Conservation (phyloP, 2,113 vertebrate genomes). For the Monopterus albus region DNA sequence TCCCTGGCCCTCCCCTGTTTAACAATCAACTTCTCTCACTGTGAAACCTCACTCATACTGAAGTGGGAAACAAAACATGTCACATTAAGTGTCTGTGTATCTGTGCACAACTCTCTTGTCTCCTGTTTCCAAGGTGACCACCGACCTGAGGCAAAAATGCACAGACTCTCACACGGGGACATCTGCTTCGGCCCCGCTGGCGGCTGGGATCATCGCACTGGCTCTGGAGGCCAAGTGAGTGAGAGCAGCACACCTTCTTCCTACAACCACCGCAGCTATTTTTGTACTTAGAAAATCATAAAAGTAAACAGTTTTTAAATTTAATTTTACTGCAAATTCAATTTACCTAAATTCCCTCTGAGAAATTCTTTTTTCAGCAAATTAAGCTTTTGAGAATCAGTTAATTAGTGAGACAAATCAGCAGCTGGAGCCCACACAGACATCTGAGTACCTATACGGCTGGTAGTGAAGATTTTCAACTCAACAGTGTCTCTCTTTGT, state of each 20-base stretch:
- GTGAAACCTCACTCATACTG: slow-evolving; percentile 29
- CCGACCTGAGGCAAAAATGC: slow-evolving; percentile 82
- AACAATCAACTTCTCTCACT: slow-evolving; percentile 7
- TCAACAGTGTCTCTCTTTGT: slow-evolving; percentile 25
- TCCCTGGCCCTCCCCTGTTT: not conserved
- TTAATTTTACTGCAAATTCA: not conserved
- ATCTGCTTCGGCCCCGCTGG: slow-evolving; percentile 81
- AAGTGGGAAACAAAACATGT: slow-evolving; percentile 40
- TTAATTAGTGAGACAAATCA: slow-evolving; percentile 69
- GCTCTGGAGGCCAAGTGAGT: slow-evolving; percentile 83
- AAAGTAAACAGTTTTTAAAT: not conserved
- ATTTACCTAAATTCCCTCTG: slow-evolving; percentile 50
- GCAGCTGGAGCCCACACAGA: slow-evolving; percentile 54
- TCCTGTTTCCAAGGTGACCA: slow-evolving; percentile 78
- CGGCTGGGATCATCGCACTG: slow-evolving; percentile 82
- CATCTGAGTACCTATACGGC: slow-evolving; percentile 56
- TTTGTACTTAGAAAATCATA: not conserved
- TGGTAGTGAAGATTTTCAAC: slow-evolving; percentile 24
- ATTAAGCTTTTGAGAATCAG: slow-evolving; percentile 66
- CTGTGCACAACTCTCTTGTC: slow-evolving; percentile 1
- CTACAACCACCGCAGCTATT: not conserved
- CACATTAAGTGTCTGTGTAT: slow-evolving; percentile 26
- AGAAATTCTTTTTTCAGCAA: slow-evolving; percentile 55
- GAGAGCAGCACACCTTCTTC: not conserved
- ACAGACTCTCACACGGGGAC: slow-evolving; percentile 83